A percentile compares a stretch with the other conserved stretches of the same genome.
These are phyloP conservation scores for Heliconius nattereri DNA, from an alignment of 1,140 invertebrate species.

Conservation along the genomic window DNA sequence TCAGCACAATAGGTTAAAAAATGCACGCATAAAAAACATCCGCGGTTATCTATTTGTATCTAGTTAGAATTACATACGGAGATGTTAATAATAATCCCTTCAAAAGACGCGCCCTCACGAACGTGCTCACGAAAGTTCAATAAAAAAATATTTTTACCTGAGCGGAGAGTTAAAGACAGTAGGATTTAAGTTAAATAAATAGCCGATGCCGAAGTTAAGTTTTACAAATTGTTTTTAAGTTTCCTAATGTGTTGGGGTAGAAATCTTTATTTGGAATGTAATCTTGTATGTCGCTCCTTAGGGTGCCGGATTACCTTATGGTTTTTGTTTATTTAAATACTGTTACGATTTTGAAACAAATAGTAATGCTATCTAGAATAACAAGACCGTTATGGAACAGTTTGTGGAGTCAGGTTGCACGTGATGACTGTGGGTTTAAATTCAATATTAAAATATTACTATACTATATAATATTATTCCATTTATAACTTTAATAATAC, in stretches of 20 bases:
- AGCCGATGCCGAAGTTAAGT: constrained; percentile 48
- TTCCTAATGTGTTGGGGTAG: constrained; percentile 50
- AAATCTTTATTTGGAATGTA: constrained; percentile 34
- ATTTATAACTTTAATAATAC: too few relatives aligned
- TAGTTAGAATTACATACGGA: constrained; percentile 78
- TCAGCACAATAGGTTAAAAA: constrained; percentile 75
- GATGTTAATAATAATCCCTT: constrained; percentile 76
- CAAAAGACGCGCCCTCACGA: constrained; percentile 53
- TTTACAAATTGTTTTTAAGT: constrained; percentile 63
- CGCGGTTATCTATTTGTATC: constrained; percentile 80
- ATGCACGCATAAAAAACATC: constrained; percentile 76
- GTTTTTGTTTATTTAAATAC: neutral
- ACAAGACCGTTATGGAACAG: neutral
- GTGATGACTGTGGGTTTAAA: too few relatives aligned
- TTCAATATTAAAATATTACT: too few relatives aligned
- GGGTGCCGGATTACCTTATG: neutral
- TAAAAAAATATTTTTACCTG: constrained; percentile 66
- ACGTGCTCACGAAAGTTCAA: constrained; percentile 35
- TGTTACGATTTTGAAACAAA: neutral
- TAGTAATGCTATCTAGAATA: neutral
- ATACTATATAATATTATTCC: too few relatives aligned
- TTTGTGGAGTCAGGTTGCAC: neutral
- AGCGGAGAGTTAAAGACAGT: constrained; percentile 55
- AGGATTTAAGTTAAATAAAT: constrained; percentile 74
- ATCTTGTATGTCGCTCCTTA: constrained; percentile 16